These are phyloP conservation scores for Macaca nemestrina DNA, from an alignment of 2,113 vertebrate genomes.

Conservation along the genomic window DNA sequence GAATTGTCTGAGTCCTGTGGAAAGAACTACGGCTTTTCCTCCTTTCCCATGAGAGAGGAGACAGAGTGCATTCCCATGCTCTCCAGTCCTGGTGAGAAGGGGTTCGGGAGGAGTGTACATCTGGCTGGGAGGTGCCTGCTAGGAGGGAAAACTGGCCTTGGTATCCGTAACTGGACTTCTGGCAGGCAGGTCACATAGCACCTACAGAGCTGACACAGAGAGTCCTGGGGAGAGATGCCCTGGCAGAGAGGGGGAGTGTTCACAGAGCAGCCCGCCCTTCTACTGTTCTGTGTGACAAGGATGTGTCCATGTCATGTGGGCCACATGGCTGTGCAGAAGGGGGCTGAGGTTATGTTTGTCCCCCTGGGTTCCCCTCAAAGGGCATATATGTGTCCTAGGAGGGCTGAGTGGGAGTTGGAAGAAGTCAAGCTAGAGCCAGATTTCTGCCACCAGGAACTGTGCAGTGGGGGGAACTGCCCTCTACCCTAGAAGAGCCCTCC, in stretches of 20 bases:
- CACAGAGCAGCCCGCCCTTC: not conserved
- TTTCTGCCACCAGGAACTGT: not conserved
- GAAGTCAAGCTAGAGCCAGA: not conserved
- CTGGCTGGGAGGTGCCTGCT: not conserved
- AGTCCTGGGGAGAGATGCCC: not conserved
- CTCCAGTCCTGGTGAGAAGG: not conserved
- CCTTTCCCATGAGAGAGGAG: not conserved
- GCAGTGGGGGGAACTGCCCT: no score
- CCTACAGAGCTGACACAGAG: not conserved
- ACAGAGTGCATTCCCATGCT: fast-evolving
- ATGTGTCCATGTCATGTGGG: fast-evolving
- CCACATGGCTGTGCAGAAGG: not conserved
- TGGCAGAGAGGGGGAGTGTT: not conserved
- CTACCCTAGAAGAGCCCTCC: not conserved
- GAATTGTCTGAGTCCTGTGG: not conserved
- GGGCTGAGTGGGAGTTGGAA: not conserved
- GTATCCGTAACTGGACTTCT: not conserved
- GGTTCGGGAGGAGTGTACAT: no score
- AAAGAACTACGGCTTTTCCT: not conserved
- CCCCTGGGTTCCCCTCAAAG: not conserved
- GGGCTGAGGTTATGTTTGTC: not conserved
- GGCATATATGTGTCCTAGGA: fast-evolving
- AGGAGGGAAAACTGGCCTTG: not conserved
- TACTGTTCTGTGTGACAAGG: not conserved
- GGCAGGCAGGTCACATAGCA: not conserved